Evolutionary conservation across 2,113 vertebrate species (phyloP).

Genomic region (Dendrocopos noguchii): DNA sequence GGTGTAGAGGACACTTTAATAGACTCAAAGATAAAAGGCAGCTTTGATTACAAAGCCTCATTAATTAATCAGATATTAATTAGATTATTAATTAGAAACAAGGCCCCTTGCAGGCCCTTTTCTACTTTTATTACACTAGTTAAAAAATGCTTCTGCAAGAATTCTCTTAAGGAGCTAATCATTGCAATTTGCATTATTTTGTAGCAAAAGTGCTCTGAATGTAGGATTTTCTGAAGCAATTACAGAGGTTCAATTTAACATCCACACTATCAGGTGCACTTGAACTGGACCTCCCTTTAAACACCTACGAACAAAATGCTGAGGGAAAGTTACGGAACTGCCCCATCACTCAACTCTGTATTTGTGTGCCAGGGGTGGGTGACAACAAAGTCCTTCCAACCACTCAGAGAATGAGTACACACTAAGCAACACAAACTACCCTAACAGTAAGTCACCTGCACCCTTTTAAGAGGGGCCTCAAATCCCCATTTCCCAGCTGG

Average conservation of each 20-base stretch:
- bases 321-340: neutral
- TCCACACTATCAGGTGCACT: accelerated
- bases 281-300: neutral
- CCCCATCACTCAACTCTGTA: neutral
- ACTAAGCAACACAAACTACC: neutral
- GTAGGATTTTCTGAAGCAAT: neutral
- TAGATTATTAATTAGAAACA: constrained; percentile 52
- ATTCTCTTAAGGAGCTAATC: constrained; percentile 31
- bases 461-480: neutral
- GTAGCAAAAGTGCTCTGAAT: neutral
- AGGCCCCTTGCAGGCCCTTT: neutral
- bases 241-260: neutral
- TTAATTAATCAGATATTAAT: constrained; percentile 63
- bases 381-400: neutral
- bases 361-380: neutral
- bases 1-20: constrained; percentile 30
- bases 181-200: constrained; percentile 43
- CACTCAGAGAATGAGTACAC: neutral
- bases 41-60: constrained; percentile 44
- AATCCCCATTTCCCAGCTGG: neutral
- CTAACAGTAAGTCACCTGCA: neutral
- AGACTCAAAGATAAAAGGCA: constrained; percentile 44
- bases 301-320: neutral
- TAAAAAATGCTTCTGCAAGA: constrained; percentile 25
- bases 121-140: constrained; percentile 17